Base-by-base conservation (phyloP, 2,113 vertebrate species). In the Acanthochromis polyacanthus region DNA sequence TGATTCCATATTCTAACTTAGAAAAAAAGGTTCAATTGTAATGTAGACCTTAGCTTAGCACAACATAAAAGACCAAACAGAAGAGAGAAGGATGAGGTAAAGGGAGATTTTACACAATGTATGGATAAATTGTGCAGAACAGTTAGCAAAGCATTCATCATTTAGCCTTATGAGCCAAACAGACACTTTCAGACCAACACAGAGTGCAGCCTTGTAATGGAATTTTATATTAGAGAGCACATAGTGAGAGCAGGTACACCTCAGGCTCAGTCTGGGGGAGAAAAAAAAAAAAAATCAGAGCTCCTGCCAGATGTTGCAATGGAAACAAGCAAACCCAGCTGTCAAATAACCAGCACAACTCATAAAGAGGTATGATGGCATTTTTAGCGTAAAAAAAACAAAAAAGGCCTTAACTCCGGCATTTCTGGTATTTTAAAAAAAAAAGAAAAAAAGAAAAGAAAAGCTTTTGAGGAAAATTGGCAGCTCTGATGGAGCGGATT, bases 171-270 rank as follows among this genome's bases (percentile, higher is more conserved):
- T 0, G 1, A 52, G 66, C 55, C 28, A 58, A 71, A 53, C 71
- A 75, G 59, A 79, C 60, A 46, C 48, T 53, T 63, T 73, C 46
- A 62, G 66, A 71, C 50, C 4, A 23, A 52, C 14, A 58, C 22
- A 20, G 15, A 55, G 25, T 36, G 66, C 48, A 45, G 66, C 7
- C 30, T 62, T 75, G 68, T 63, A 70, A 84, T 72, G 22, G 72
- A 86, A 86, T 86, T 86, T 80, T 83, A 79, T 74, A 87, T 77
- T 32, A 84, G 60, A 20, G 46, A 59, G 66, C 71, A 64, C 67
- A 70, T 20, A 23, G 45, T 3, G 57, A 71, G 45, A 66, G 75
- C 80, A 81, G 56, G 52, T 79, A 28, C 25, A 85, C 86, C 71
- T 81, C 32, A 57, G 80, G 67, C 79, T 80, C 38, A 67, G 22